A percentile compares a stretch with the other conserved stretches of the same genome.
These are phyloP conservation scores for Leptoteleia sp. DNA, from an alignment of 1,140 invertebrate genomes.

Conservation along the genomic window DNA sequence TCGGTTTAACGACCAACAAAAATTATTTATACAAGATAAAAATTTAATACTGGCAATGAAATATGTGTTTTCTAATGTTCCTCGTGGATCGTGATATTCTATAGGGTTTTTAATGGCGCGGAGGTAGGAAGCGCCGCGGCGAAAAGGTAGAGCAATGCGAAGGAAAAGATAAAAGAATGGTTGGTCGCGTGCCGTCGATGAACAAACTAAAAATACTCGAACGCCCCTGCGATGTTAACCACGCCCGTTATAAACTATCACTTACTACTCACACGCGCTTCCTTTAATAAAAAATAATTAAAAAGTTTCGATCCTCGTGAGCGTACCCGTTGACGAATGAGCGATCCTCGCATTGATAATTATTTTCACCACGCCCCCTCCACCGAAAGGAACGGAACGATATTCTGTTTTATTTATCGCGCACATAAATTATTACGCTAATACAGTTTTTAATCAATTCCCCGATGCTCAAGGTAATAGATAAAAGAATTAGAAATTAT, in stretches of 20 bases:
- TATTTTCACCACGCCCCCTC: conserved; percentile 47
- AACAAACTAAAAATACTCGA: conserved; percentile 77
- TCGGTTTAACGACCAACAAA: too few relatives aligned
- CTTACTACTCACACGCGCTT: conserved; percentile 33
- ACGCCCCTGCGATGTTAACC: conserved; percentile 72
- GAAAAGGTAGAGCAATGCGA: conserved; percentile 16
- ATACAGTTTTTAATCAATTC: conserved; percentile 8
- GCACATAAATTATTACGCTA: conserved; percentile 41
- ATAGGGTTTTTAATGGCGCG: conserved; percentile 11
- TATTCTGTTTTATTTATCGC: conserved; percentile 33
- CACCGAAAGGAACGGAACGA: conserved; percentile 8
- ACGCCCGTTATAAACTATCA: conserved; percentile 76
- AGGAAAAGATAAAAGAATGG: conserved; percentile 55
- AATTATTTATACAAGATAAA: too few relatives aligned
- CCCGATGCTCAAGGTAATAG: too few relatives aligned
- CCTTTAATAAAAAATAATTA: conserved; percentile 63
- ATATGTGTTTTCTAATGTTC: background rate
- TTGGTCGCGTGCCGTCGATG: conserved; percentile 73
- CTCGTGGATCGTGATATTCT: background rate
- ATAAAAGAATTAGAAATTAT: too few relatives aligned
- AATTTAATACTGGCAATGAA: too few relatives aligned
- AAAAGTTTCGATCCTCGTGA: conserved; percentile 44
- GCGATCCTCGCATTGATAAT: conserved; percentile 55
- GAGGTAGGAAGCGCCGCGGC: conserved; percentile 2
- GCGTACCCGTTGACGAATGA: conserved; percentile 45